Evolutionary conservation across 37 sponge, comb jelly and placozoan genomes (phyloP), one percentile per base, ranked within the genome.

Genomic region (Tethya wilhelma): DNA sequence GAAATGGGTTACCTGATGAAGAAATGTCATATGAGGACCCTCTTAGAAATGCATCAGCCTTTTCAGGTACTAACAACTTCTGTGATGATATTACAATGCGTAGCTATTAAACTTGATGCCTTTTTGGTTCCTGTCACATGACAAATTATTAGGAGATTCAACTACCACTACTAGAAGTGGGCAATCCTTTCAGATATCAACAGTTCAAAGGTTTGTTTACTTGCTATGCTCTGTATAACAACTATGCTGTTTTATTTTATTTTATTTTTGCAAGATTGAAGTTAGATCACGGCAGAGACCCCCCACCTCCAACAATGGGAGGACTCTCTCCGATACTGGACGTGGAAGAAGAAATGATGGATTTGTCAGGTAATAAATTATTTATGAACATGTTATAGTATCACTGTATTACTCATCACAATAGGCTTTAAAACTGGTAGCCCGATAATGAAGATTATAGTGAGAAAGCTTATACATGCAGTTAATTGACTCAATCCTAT

Each of bases 271-370:
- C 14, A 9, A 49, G 53, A 14, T n/a, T n/a, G n/a, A n/a, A n/a
- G n/a, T n/a, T n/a, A n/a, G n/a, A n/a, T n/a, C n/a, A n/a, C n/a
- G n/a, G n/a, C n/a, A n/a, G n/a, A n/a, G n/a, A 72, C 17, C 32
- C 6, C 34, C 55, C 55, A 9, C 34, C 5, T 5, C n/a, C 9
- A 5, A 44, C 49, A 55, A 41, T 19, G 12, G 32, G 67, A 25
- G 36, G 17, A 26, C 73, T 72, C 34, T 49, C 73, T 29, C 73
- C 73, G 11, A 72, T 72, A 40, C 1, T 46, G 34, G 73, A 72
- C 30, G 55, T 72, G 14, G 73, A 44, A 19, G 73, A 72, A 49
- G 56, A 72, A 4, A 72, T 72, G 55, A 36, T 34, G 29, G 19
- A 42, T 2, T 41, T 23, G 7, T 30, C 73, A 72, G 55, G 73